Base-by-base conservation (phyloP, 1,140 invertebrate genomes). In the Drosophila seguyi region DNA sequence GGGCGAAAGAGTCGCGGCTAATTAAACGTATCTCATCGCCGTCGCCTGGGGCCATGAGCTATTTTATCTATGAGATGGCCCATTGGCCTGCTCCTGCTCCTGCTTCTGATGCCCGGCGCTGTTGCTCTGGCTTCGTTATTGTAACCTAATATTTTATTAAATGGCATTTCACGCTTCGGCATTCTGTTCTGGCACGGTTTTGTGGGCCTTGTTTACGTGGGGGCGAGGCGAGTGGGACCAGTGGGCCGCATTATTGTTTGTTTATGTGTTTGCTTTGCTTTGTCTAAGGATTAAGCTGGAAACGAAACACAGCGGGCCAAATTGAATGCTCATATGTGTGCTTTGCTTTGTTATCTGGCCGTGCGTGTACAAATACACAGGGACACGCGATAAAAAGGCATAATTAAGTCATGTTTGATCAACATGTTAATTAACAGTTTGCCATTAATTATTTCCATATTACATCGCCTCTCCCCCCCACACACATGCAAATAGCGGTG, bases 371-470 rank as follows among this genome's bases (percentile, higher is more conserved):
- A 75, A 53, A 72, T 56, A 75, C 52, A 83, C 45, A 69, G 36
- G 25, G 50, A 42, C 34, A 55, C 29, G 76, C 77, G 81, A 90
- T 84, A 90, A 84, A 90, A 84, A 73, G 65, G 75, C 81, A 88
- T 88, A 90, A 85, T 88, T 81, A 84, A 85, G 69, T 84, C 81
- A 75, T 88, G 81, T 90, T 88, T 88, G 85, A 88, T 88, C 81
- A 88, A 88, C 81, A 84, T 88, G 81, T 90, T 90, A 90, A 88
- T 88, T 88, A 88, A 88, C 81, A 85, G 69, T 88, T 90, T 81
- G 62, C 78, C 78, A 84, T 88, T 88, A 88, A 88, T 88, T 88
- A 88, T 85, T 90, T 88, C 69, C 81, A 81, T 75, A 88, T 90
- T 81, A 88, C 74, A 83, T 62, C 58, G 50, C 11, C 52, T 8